phyloP scores from a whole-genome alignment of 2,113 vertebrate genomes.

The Accipiter cooperii region DNA sequence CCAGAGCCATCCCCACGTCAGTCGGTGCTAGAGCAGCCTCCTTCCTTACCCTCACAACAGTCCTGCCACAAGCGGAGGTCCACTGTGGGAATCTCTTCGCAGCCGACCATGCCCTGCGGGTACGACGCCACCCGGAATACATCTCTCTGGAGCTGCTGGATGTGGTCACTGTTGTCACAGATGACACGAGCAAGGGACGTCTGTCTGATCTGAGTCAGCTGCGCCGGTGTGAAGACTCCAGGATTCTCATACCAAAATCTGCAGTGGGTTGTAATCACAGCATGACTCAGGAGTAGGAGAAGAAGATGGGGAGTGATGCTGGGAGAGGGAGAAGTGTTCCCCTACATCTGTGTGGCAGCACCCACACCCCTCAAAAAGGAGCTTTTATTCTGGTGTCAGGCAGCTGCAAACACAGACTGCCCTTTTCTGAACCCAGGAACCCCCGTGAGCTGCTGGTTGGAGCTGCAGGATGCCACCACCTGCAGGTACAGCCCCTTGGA shows the following conservation, averaged over 20 bases:
- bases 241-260: slow-evolving; percentile 75
- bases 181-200: slow-evolving; percentile 66
- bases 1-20: neutral
- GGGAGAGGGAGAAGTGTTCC: neutral
- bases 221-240: slow-evolving; percentile 49
- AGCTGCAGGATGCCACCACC: neutral
- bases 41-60: slow-evolving; percentile 67
- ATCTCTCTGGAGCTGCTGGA: slow-evolving; percentile 66
- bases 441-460: rapidly evolving
- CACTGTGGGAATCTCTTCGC: slow-evolving; percentile 46
- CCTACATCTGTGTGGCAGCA: neutral
- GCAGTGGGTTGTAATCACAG: neutral
- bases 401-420: neutral
- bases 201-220: slow-evolving; percentile 69
- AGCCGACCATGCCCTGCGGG: slow-evolving; percentile 64
- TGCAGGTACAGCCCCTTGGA: neutral
- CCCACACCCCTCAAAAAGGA: neutral
- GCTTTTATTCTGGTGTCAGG: neutral
- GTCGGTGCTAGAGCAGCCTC: neutral
- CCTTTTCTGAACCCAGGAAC: neutral
- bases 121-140: slow-evolving; percentile 63
- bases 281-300: neutral
- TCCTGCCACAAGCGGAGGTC: slow-evolving; percentile 72
- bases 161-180: slow-evolving; percentile 73
- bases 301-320: neutral